Base-by-base conservation (phyloP, 2,797 vertebrate genomes). In the Tapirus indicus region DNA sequence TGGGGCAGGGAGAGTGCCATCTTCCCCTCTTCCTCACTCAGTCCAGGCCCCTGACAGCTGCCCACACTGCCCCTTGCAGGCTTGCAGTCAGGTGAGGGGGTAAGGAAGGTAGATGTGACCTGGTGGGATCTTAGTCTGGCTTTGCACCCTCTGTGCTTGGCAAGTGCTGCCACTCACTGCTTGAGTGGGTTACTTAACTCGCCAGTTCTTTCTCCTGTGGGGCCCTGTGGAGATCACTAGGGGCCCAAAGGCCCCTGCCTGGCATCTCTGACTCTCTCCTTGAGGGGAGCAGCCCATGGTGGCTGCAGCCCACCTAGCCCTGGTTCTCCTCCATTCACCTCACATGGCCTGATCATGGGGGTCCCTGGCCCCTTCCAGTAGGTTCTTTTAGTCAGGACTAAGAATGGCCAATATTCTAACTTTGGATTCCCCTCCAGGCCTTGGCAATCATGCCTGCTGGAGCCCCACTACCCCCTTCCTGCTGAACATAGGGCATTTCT, bases 1-100 rank as follows among this genome's bases (percentile, higher is more conserved):
- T 3, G 7, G 29, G 2, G 32, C 5, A 11, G 29, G 25, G 20
- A 72, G n/a, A 38, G 49, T 5, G 7, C 13, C 0, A 1, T 7
- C 5, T 12, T 23, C 0, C 29, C 44, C 78, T 38, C 35, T 47
- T 56, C 21, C 5, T 1, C 32, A 9, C 35, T 64, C 8, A 17
- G 5, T 3, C 9, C 18, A 4, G 11, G 35, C 6, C 7, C 11
- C 44, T 47, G 35, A 9, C n/a, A 25, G 69, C 44, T 5, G 3
- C 47, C 20, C 60, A 47, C 2, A 4, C 16, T 58, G 38, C 21
- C 32, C 23, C 5, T 7, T 20, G 18, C 9, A 47, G 32, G n/a
- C 21, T 17, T 25, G 17, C 12, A 35, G 52, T 21, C 20, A 9
- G 21, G 41, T 10, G 74, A 66, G 13, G 18, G 10, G 0, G 2